Conservation (phyloP, 64 coral and sea anemone genomes). For the Porites australiensis region DNA sequence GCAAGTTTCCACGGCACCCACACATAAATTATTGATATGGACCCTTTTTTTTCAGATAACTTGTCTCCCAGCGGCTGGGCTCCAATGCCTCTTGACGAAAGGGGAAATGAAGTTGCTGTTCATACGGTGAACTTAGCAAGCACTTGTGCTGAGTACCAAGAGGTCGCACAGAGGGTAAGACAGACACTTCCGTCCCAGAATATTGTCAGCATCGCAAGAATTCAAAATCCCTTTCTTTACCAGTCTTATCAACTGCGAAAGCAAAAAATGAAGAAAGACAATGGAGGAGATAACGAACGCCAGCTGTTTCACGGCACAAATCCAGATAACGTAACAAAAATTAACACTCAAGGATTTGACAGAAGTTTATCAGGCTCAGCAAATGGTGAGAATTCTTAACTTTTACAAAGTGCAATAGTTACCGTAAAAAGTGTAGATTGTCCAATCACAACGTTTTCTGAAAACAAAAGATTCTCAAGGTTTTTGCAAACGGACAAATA, state of each 20-base stretch:
- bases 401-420: too few relatives aligned
- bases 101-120: conserved; percentile 23
- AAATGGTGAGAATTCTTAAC: neutral
- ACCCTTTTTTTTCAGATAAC: too few relatives aligned
- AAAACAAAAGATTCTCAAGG: too few relatives aligned
- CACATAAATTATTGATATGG: too few relatives aligned
- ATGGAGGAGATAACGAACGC: conserved; percentile 35
- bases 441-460: too few relatives aligned
- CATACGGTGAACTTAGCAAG: neutral
- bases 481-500: too few relatives aligned
- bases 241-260: conserved; percentile 24
- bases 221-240: conserved; percentile 66
- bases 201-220: conserved; percentile 26
- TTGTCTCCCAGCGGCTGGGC: conserved; percentile 10
- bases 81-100: conserved; percentile 25
- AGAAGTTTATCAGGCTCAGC: conserved; percentile 44
- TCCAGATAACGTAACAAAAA: neutral
- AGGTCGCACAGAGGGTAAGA: neutral
- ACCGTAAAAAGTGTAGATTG: too few relatives aligned
- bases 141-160: conserved; percentile 10
- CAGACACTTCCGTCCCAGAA: neutral
- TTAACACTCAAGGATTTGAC: conserved; percentile 49
- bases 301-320: conserved; percentile 56
- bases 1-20: too few relatives aligned
- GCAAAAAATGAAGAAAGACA: conserved; percentile 65